Evolutionary conservation across 2,113 vertebrate species (phyloP), one percentile per base, ranked within the genome.

Genomic region (Cheilinus undulatus): DNA sequence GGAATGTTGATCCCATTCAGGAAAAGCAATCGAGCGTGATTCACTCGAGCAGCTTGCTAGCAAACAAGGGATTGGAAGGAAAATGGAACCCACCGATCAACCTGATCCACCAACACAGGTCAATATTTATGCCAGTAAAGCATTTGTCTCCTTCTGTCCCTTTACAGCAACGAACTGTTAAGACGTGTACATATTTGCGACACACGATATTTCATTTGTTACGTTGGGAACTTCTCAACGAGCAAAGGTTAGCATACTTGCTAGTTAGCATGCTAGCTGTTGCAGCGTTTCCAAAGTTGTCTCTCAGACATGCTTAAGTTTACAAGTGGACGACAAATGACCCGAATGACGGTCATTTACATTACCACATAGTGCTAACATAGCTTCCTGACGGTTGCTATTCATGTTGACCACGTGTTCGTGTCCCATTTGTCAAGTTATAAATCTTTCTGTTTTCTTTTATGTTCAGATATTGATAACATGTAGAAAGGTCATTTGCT

Each of bases 51-150:
- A 64, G 60, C 32, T 49, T 34, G 4, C 17, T 6, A 63, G 45
- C 30, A 34, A 53, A 52, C 38, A 52, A 50, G 48, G 60, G 20
- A 59, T 27, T 58, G 72, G 58, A 91, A 92, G 88, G 58, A 91
- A 92, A 87, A 95, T 95, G 94, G 92, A 92, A 67, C 93, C 93
- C 68, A 87, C 89, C 73, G 92, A 93, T 1, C 91, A 90, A 67
- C 40, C 88, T 79, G 92, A 92, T 9, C 82, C 82, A 78, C 79
- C 87, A 72, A 52, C 81, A 84, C 91, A 94, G 94, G 94, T 95
- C 82, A 73, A 32, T 56, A 66, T 71, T 50, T 73, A 52, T 57
- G 9, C 24, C 17, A 38, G 24, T 32, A 17, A 53, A 34, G 45
- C 27, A 15, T 48, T 28, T 53, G 28, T 3, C 23, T 53, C 5